phyloP scores from a whole-genome alignment of 2,797 vertebrate species.

The Eulemur albifrons region DNA sequence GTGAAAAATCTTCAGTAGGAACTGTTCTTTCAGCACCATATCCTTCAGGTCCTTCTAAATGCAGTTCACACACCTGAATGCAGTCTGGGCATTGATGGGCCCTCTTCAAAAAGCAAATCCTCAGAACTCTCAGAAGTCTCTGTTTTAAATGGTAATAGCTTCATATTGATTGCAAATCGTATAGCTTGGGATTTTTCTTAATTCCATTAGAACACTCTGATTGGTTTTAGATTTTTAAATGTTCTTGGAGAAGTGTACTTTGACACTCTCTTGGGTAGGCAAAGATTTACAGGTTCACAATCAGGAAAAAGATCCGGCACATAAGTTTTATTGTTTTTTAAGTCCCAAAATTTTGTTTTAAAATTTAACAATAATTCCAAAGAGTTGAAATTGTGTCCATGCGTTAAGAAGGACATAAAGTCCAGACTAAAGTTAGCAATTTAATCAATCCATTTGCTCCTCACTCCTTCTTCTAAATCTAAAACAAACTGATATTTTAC shows the following conservation, averaged over 20 bases:
- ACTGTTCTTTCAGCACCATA: conserved; percentile 69
- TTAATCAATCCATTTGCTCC: background rate
- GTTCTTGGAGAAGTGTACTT: background rate
- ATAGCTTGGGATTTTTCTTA: background rate
- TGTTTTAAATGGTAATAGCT: background rate
- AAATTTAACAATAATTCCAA: conserved; percentile 10
- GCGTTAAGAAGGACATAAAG: background rate
- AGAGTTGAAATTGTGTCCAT: background rate
- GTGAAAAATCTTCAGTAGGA: conserved; percentile 8
- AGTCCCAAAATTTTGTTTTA: background rate
- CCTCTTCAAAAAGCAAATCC: background rate
- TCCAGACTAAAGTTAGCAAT: background rate
- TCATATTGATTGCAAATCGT: background rate
- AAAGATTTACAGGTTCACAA: background rate
- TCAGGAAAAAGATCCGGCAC: background rate
- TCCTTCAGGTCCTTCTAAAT: background rate
- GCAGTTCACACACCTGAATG: conserved; percentile 22
- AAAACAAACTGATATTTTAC: background rate
- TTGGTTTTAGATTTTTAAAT: background rate
- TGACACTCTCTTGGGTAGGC: background rate
- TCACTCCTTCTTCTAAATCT: background rate
- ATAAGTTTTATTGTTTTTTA: background rate
- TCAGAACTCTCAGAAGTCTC: background rate
- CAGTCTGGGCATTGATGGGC: background rate
- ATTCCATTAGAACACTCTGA: background rate